Evolutionary conservation across 2,113 vertebrate genomes (phyloP).

Genomic region (Vicugna pacos): DNA sequence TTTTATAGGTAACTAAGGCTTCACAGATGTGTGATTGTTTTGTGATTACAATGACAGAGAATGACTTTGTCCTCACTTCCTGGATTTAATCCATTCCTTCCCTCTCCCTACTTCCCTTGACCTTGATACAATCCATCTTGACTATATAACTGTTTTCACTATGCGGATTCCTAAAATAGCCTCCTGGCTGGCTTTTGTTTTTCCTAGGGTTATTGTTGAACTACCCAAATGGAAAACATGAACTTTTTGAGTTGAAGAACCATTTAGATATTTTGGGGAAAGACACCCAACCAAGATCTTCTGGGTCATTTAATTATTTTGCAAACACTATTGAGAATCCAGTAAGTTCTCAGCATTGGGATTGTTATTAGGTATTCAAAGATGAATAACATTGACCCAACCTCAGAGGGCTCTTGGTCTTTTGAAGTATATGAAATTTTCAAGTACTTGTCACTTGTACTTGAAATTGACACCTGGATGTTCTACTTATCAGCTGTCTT

Average conservation of each 20-base stretch:
- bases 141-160: background rate
- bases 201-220: slow-evolving; percentile 47
- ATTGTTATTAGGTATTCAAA: slow-evolving; percentile 25
- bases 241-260: slow-evolving; percentile 35
- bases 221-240: slow-evolving; percentile 12
- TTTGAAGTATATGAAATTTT: background rate
- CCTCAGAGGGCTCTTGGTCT: background rate
- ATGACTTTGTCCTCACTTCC: slow-evolving; percentile 56
- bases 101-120: slow-evolving; percentile 27
- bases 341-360: background rate
- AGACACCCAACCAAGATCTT: background rate
- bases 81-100: slow-evolving; percentile 36
- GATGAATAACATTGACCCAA: background rate
- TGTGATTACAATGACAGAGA: slow-evolving; percentile 58
- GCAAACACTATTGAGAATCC: background rate
- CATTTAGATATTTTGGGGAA: slow-evolving; percentile 54
- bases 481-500: background rate
- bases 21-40: slow-evolving; percentile 76
- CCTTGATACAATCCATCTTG: slow-evolving; percentile 49
- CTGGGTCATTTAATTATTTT: slow-evolving; percentile 14
- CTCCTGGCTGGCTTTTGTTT: background rate
- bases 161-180: slow-evolving; percentile 9
- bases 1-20: slow-evolving; percentile 76
- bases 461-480: background rate
- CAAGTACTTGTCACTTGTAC: no score